A percentile compares a stretch with the other conserved stretches of the same genome.
phyloP scores from a whole-genome alignment of 2,797 vertebrate species.

The Hypotaenidia okinawae region DNA sequence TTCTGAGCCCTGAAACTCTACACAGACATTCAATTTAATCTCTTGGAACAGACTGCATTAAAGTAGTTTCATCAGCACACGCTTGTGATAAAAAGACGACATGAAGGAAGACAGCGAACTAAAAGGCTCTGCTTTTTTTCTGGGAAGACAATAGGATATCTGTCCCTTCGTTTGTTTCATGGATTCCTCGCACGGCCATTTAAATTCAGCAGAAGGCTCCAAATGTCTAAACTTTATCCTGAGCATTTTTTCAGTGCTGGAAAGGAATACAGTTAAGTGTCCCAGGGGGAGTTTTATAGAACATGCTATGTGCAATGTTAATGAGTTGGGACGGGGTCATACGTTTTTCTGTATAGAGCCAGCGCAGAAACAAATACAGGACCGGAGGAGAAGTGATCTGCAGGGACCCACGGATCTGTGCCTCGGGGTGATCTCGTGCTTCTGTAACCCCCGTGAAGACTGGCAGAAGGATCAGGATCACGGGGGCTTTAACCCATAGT shows the following conservation, averaged over 20 bases:
- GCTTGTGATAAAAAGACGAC: constrained; percentile 53
- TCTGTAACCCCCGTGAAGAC: not conserved
- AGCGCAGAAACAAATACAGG: not conserved
- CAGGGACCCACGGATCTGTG: not conserved
- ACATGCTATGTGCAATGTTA: constrained; percentile 35
- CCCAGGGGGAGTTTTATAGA: constrained; percentile 27
- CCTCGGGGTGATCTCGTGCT: not conserved
- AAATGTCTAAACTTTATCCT: constrained; percentile 56
- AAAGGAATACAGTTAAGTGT: constrained; percentile 43
- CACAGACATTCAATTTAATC: constrained; percentile 62
- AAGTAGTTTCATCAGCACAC: constrained; percentile 50
- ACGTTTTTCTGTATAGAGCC: not conserved
- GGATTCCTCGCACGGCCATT: constrained; percentile 23
- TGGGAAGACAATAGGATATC: constrained; percentile 55
- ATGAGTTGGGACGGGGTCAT: constrained; percentile 35
- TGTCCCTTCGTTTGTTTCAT: constrained; percentile 48
- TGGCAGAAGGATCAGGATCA: constrained; percentile 20
- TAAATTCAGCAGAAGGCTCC: constrained; percentile 53
- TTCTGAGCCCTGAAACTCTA: constrained; percentile 50
- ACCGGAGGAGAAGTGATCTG: not conserved
- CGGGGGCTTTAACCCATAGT: not conserved
- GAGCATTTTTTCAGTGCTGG: constrained; percentile 20
- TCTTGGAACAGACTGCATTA: constrained; percentile 60
- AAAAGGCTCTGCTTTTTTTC: constrained; percentile 4
- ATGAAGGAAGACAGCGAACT: constrained; percentile 49